phyloP scores from a whole-genome alignment of 2,888 invertebrate species.

The Himalopsyche tibetana region DNA sequence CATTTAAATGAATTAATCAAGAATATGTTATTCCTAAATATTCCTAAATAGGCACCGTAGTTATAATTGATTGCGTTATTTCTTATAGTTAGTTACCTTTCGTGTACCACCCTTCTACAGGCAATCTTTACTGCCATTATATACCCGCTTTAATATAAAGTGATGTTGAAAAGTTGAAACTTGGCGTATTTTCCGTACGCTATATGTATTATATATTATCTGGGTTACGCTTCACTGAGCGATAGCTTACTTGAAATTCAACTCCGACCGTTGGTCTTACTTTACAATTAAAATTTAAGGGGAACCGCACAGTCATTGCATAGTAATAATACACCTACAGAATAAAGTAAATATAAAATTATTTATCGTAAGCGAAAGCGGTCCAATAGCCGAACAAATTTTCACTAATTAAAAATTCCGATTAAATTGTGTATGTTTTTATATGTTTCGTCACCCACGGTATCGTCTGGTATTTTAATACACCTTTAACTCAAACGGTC shows the following conservation, averaged over 20 bases:
- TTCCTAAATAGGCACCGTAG: neutral
- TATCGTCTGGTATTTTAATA: too few relatives aligned
- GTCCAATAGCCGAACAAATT: neutral
- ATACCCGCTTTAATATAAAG: neutral
- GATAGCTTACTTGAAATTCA: constrained; percentile 24
- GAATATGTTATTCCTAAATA: neutral
- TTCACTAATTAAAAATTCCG: neutral
- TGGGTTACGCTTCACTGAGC: constrained; percentile 1
- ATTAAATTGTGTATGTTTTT: neutral
- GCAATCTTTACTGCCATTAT: neutral
- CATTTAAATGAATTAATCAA: neutral
- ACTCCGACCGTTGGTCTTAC: neutral
- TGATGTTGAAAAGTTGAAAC: constrained; percentile 22
- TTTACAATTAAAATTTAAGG: constrained; percentile 21
- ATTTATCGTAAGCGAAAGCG: neutral
- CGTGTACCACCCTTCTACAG: neutral
- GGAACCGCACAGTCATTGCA: constrained; percentile 13
- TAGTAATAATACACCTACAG: neutral
- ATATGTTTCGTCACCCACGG: neutral
- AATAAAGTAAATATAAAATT: neutral
- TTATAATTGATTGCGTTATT: neutral
- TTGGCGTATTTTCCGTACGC: neutral
- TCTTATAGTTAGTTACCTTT: neutral
- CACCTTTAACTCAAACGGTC: too few relatives aligned
- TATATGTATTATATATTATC: neutral